Percentiles rank a stretch among this genome's conserved stretches.
Conservation (phyloP, 1,140 invertebrate genomes). For the Harpegnathos saltator region DNA sequence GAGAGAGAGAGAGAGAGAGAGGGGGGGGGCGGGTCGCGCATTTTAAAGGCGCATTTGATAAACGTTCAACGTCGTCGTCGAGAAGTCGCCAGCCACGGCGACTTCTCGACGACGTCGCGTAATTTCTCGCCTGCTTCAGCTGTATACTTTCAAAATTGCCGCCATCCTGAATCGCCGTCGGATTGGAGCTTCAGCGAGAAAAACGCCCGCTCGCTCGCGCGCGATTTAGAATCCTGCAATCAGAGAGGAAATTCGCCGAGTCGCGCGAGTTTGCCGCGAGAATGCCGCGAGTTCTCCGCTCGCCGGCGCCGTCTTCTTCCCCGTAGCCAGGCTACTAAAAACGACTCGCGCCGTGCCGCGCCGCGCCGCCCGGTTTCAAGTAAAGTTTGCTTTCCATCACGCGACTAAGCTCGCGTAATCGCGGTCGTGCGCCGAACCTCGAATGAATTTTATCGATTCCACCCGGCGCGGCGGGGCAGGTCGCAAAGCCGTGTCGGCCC, state of each 20-base stretch:
- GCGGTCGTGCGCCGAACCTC: slow-evolving; percentile 21
- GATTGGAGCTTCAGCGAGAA: background rate
- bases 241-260: background rate
- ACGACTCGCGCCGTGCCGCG: slow-evolving; percentile 1
- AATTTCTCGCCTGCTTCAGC: too few species aligned
- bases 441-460: slow-evolving; percentile 59
- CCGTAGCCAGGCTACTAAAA: slow-evolving; percentile 4
- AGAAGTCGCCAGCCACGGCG: too few species aligned
- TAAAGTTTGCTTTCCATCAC: slow-evolving; percentile 49
- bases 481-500: slow-evolving; percentile 21
- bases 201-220: too few species aligned
- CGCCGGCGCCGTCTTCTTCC: background rate
- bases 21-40: too few species aligned
- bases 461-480: too few species aligned
- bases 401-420: slow-evolving; percentile 36
- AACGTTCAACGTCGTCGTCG: too few species aligned
- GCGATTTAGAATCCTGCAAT: background rate
- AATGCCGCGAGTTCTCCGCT: too few species aligned
- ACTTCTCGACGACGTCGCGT: too few species aligned
- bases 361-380: background rate
- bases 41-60: too few species aligned
- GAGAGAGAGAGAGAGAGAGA: too few species aligned
- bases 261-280: background rate
- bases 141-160: background rate
- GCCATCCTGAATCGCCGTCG: background rate